Conservation (phyloP, 2,113 vertebrate genomes). For the Stegostoma tigrinum region DNA sequence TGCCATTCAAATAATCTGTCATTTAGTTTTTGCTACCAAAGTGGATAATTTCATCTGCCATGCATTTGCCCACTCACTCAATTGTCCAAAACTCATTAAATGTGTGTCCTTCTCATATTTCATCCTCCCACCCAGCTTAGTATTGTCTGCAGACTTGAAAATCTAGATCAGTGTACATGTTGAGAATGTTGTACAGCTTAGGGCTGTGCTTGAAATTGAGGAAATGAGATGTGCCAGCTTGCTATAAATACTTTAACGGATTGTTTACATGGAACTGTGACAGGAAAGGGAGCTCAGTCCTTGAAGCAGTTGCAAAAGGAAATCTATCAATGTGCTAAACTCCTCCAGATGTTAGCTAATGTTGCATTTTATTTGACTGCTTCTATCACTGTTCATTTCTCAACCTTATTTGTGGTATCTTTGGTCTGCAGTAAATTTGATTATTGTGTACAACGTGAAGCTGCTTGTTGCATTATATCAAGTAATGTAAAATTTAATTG, state of each 20-base stretch:
- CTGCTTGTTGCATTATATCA: neutral
- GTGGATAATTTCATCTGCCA: no score
- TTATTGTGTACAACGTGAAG: neutral
- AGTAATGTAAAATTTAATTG: neutral
- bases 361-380: neutral
- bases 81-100: no score
- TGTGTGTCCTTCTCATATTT: no score
- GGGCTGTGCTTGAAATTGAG: neutral
- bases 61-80: no score
- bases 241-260: neutral
- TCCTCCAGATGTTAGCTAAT: conserved; percentile 14
- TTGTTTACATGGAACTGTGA: conserved; percentile 26
- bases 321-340: neutral
- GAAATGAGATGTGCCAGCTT: neutral
- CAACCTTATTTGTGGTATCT: neutral
- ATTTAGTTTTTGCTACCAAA: no score
- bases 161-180: neutral
- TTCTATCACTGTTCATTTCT: neutral
- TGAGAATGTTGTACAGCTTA: neutral
- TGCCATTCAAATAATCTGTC: no score
- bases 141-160: no score
- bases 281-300: conserved; percentile 24
- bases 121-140: no score
- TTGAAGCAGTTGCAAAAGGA: conserved; percentile 29
- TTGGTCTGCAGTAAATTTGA: neutral